These are phyloP conservation scores for Pachycephala philippinensis DNA, from an alignment of 2,113 vertebrate genomes.

Conservation along the genomic window DNA sequence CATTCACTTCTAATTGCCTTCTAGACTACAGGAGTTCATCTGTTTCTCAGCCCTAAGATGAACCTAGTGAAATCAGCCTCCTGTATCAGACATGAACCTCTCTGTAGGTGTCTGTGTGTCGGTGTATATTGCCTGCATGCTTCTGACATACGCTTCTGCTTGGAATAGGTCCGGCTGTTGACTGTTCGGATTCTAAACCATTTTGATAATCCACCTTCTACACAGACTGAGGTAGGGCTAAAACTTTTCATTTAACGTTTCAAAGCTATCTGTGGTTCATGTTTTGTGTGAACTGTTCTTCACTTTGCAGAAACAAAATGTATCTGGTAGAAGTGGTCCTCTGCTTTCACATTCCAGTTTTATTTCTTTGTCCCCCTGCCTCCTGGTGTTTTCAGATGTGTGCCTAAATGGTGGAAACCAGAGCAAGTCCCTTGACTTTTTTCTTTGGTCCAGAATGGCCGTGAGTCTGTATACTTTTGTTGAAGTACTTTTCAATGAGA, in stretches of 20 bases:
- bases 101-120: background rate
- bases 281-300: background rate
- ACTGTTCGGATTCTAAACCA: slow-evolving; percentile 89
- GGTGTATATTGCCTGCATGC: background rate
- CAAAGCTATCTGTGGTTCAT: background rate
- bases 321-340: background rate
- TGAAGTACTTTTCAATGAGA: background rate
- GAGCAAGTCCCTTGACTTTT: background rate
- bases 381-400: background rate
- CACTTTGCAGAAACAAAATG: background rate
- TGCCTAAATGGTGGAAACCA: background rate
- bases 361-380: background rate
- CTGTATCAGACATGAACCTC: background rate
- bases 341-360: background rate
- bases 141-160: background rate
- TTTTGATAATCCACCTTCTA: slow-evolving; percentile 79
- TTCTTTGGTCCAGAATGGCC: background rate
- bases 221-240: slow-evolving; percentile 77
- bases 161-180: slow-evolving; percentile 85
- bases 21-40: background rate
- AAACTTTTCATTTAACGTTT: background rate
- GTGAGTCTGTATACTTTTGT: background rate
- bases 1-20: background rate
- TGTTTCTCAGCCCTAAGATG: background rate
- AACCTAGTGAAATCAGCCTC: background rate